Base-by-base conservation (phyloP, 2,797 vertebrate genomes). In the Melanotaenia boesemani region DNA sequence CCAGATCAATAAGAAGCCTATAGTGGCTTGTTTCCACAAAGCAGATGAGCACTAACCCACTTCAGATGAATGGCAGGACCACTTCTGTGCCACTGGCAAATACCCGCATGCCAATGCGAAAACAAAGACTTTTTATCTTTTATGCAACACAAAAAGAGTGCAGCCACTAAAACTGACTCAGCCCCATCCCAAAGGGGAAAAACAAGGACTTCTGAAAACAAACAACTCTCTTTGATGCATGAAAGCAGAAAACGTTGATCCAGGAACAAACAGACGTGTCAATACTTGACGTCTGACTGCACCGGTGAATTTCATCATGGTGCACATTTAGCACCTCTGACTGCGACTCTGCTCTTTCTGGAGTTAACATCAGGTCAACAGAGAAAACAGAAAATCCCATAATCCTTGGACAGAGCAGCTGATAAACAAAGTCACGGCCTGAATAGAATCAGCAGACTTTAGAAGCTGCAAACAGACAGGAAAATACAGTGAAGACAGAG, bases 371-470 rank as follows among this genome's bases (percentile, higher is more conserved):
- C 70, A 26, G 15, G 63, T 77, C 79, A 62, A 54, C 36, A 44
- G 83, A 80, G 77, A 65, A 67, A 75, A 36, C 44, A 57, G 32
- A 24, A 68, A 85, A 89, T 88, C 84, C 79, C 71, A 75, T 84
- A 84, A 86, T 84, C 83, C 80, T 77, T 22, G 5, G 67, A 85
- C 74, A 77, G 74, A 75, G 57, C 57, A 74, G 71, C 68, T 81
- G 39, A 76, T 79, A 84, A 84, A 79, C 75, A 81, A 76, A 74
- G 77, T 66, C 62, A 32, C 37, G 44, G 71, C 63, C 63, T 63
- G 73, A 20, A 72, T 46, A 63, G 81, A 88, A 76, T 81, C 83
- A 76, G 81, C 76, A 52, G 76, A 86, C 78, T 76, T 83, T 50
- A 66, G 58, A 2, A 15, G 59, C 54, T 34, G 2, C 68, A 64